phyloP scores from a whole-genome alignment of 2,113 vertebrate genomes.

The Rana temporaria region DNA sequence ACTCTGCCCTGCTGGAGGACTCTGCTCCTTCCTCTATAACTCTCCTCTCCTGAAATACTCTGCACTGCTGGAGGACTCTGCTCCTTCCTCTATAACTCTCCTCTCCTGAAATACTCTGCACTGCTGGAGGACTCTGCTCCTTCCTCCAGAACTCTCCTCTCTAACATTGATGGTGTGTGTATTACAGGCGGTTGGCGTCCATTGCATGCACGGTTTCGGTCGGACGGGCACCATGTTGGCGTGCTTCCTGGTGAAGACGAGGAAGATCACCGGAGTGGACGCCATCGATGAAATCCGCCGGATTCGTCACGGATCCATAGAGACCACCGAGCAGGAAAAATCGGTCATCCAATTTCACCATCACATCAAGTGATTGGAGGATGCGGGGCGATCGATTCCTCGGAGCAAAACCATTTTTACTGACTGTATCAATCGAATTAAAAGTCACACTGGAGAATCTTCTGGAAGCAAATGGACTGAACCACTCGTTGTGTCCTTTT shows the following conservation, averaged over 20 bases:
- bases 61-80: too few relatives aligned
- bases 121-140: neutral
- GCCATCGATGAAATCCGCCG: constrained; percentile 86
- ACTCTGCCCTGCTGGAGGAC: too few relatives aligned
- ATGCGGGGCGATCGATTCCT: too few relatives aligned
- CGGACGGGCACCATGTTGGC: constrained; percentile 94
- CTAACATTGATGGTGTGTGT: neutral
- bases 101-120: too few relatives aligned
- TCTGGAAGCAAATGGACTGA: too few relatives aligned
- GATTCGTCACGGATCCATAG: constrained; percentile 86
- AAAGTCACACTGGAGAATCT: too few relatives aligned
- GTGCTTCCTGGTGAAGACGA: constrained; percentile 86
- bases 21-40: too few relatives aligned
- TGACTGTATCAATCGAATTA: too few relatives aligned
- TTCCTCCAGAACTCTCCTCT: neutral
- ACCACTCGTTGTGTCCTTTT: too few relatives aligned
- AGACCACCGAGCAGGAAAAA: constrained; percentile 88
- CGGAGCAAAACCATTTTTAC: too few relatives aligned
- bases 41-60: too few relatives aligned
- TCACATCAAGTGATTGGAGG: constrained; percentile 56
- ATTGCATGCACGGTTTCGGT: constrained; percentile 89
- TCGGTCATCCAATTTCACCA: constrained; percentile 87
- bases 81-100: too few relatives aligned
- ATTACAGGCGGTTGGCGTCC: constrained; percentile 85
- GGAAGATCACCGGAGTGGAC: constrained; percentile 70